Conservation (phyloP, 2,888 invertebrate genomes). For the Diploptera punctata region DNA sequence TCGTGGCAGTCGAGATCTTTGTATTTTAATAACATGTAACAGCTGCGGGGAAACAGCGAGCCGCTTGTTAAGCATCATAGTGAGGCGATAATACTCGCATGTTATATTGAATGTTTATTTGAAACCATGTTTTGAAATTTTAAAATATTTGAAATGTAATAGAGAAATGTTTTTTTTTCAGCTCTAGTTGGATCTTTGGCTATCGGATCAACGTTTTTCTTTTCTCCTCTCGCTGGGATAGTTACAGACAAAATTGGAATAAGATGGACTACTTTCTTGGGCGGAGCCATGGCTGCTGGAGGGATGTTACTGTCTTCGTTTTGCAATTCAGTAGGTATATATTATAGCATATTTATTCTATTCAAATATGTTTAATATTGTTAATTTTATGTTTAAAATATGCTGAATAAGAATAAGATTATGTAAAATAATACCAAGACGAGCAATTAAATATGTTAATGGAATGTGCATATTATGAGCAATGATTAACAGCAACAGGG, state of each 20-base stretch:
- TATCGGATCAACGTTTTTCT: conserved; percentile 87
- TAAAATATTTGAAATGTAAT: too few species aligned
- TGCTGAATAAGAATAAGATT: not conserved
- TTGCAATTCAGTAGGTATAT: conserved; percentile 56
- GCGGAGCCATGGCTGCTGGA: conserved; percentile 77
- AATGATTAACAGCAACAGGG: too few species aligned
- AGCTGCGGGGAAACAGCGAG: too few species aligned
- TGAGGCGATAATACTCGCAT: too few species aligned
- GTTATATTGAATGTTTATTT: too few species aligned
- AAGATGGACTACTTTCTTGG: conserved; percentile 80
- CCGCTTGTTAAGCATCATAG: too few species aligned
- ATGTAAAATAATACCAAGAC: not conserved
- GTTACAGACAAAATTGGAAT: conserved; percentile 88
- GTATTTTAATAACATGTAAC: too few species aligned
- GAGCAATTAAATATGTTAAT: not conserved
- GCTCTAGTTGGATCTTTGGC: conserved; percentile 88
- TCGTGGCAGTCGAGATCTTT: too few species aligned
- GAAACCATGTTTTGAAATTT: too few species aligned
- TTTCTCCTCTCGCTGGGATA: conserved; percentile 87
- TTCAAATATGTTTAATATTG: too few species aligned
- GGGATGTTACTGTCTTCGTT: conserved; percentile 86
- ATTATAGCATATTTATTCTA: too few species aligned
- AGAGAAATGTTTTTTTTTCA: conserved; percentile 68
- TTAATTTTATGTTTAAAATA: not conserved
- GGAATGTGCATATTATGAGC: too few species aligned